Percentiles rank a stretch among this genome's conserved stretches.
These are phyloP conservation scores for Euborellia annulipes DNA, from an alignment of 1,140 invertebrate species.

Conservation along the genomic window DNA sequence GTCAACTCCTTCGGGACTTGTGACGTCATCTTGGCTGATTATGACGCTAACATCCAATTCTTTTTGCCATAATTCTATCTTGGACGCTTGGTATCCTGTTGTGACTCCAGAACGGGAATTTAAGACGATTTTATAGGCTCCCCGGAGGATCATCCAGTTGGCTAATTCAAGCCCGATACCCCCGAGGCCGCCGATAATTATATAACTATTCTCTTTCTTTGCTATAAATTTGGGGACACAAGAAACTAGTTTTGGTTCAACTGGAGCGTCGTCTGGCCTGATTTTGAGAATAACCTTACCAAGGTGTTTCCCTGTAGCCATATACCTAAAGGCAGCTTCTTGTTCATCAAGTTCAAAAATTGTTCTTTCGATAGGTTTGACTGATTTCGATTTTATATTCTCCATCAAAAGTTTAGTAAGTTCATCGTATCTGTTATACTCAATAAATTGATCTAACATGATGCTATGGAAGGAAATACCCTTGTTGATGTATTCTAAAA, in stretches of 20 bases:
- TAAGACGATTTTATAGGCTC: slow-evolving; percentile 58
- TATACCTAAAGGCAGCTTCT: slow-evolving; percentile 40
- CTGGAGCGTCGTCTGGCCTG: slow-evolving; percentile 21
- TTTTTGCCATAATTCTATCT: slow-evolving; percentile 37
- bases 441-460: slow-evolving; percentile 60
- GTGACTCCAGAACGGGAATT: slow-evolving; percentile 60
- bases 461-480: slow-evolving; percentile 80
- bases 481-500: slow-evolving; percentile 15
- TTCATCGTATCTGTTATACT: slow-evolving; percentile 2
- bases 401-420: slow-evolving; percentile 28
- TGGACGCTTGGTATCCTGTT: slow-evolving; percentile 60
- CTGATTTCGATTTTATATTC: slow-evolving; percentile 35
- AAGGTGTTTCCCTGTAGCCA: slow-evolving; percentile 95
- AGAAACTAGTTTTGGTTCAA: background rate
- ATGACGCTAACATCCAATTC: slow-evolving; percentile 41
- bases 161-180: slow-evolving; percentile 80
- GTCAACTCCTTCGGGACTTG: slow-evolving; percentile 43
- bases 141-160: slow-evolving; percentile 69
- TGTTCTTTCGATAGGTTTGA: slow-evolving; percentile 33
- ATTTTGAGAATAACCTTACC: slow-evolving; percentile 90
- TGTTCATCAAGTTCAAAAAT: slow-evolving; percentile 24
- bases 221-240: slow-evolving; percentile 20
- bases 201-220: slow-evolving; percentile 15
- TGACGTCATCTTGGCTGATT: slow-evolving; percentile 66
- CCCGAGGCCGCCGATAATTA: slow-evolving; percentile 58